Evolutionary conservation across 2,797 vertebrate species (phyloP).

Genomic region (Phataginus tricuspis): DNA sequence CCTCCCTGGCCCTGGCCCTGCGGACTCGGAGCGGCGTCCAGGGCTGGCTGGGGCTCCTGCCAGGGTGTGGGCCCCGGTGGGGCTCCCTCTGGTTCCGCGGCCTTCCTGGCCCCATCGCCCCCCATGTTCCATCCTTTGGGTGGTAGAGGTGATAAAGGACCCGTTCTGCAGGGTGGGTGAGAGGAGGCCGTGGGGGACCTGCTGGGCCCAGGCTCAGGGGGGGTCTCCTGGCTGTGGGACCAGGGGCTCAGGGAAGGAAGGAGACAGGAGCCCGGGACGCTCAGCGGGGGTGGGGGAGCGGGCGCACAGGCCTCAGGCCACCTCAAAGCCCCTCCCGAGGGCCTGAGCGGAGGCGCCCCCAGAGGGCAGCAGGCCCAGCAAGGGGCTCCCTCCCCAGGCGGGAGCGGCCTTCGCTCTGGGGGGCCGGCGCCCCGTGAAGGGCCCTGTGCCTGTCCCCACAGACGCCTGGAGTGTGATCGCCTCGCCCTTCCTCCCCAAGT

Average conservation of each 20-base stretch:
- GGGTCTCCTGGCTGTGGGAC: background rate
- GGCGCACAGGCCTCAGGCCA: background rate
- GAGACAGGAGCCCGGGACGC: background rate
- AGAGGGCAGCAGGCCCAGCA: background rate
- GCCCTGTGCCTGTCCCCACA: constrained; percentile 73
- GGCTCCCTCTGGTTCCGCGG: accelerated
- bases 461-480: constrained; percentile 94
- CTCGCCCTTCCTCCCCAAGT: constrained; percentile 97
- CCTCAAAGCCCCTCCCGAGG: background rate
- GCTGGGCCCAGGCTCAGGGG: background rate
- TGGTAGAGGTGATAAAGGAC: accelerated
- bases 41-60: accelerated
- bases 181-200: background rate
- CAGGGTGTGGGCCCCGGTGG: too few relatives aligned
- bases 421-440: background rate
- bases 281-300: accelerated
- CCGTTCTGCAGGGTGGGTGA: background rate
- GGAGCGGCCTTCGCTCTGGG: background rate
- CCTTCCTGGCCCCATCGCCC: accelerated
- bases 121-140: background rate
- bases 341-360: accelerated
- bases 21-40: accelerated
- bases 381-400: background rate
- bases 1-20: background rate
- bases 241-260: accelerated